These are phyloP conservation scores for Perizoma flavofasciatum DNA, from an alignment of 2,888 invertebrate species.

Conservation along the genomic window DNA sequence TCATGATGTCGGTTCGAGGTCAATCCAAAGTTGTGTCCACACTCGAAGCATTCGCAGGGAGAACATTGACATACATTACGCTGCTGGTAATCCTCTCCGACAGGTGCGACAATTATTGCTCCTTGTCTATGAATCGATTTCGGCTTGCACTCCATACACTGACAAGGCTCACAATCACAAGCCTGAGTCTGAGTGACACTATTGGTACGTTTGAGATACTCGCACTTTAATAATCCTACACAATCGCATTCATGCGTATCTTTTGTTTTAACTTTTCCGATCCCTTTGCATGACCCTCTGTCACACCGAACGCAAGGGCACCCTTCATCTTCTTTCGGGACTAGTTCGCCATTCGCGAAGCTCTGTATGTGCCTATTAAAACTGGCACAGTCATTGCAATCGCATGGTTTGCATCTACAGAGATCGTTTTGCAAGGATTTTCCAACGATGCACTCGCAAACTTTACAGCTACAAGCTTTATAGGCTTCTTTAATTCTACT, in stretches of 20 bases:
- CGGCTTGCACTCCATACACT: conserved; percentile 50
- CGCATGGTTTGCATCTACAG: conserved; percentile 55
- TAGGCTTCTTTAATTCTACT: conserved; percentile 63
- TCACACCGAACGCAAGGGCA: conserved; percentile 45
- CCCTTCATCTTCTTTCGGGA: conserved; percentile 28
- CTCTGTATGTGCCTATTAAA: conserved; percentile 17
- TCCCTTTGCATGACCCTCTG: conserved; percentile 37
- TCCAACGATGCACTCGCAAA: conserved; percentile 62
- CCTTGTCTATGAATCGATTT: conserved; percentile 29
- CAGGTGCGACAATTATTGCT: conserved; percentile 47
- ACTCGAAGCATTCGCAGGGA: conserved; percentile 61
- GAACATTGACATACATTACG: conserved; percentile 52
- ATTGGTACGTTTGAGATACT: conserved; percentile 38
- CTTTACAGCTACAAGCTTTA: conserved; percentile 68
- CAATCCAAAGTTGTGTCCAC: conserved; percentile 44
- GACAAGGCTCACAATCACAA: conserved; percentile 54
- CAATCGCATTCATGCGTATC: conserved; percentile 45
- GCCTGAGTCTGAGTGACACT: conserved; percentile 33
- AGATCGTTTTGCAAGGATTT: conserved; percentile 35
- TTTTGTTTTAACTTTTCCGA: conserved; percentile 26
- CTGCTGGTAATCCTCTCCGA: conserved; percentile 41
- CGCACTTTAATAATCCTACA: conserved; percentile 43
- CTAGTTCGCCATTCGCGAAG: not conserved
- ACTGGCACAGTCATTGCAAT: conserved; percentile 48
- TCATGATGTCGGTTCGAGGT: conserved; percentile 47